phyloP scores from a whole-genome alignment of 2,888 invertebrate genomes.

The Monochamus alternatus region DNA sequence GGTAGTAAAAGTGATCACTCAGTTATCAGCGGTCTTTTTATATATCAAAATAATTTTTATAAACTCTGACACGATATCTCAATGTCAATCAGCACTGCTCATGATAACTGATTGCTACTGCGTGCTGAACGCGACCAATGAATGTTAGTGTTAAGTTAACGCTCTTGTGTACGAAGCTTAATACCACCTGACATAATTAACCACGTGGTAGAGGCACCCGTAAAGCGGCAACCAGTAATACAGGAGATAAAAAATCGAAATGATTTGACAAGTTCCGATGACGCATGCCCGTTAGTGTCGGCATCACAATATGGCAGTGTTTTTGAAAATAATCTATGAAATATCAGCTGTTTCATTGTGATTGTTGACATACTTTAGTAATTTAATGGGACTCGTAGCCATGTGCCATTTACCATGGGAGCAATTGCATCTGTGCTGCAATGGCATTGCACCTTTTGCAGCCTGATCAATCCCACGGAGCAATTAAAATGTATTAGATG shows the following conservation, averaged over 20 bases:
- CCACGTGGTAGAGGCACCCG: background rate
- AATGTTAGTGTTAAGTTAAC: no score
- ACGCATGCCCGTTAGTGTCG: slow-evolving; percentile 33
- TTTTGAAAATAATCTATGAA: slow-evolving; percentile 51
- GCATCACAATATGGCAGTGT: slow-evolving; percentile 48
- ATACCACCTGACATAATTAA: no score
- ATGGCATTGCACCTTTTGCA: slow-evolving; percentile 92
- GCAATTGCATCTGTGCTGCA: slow-evolving; percentile 95
- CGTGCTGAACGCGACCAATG: no score
- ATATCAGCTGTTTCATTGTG: slow-evolving; percentile 60
- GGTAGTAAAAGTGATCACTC: no score
- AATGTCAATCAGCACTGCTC: no score
- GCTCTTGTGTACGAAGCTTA: no score
- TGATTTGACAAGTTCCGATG: slow-evolving; percentile 11
- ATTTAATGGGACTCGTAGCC: slow-evolving; percentile 61
- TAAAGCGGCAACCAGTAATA: slow-evolving; percentile 20
- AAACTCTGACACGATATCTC: no score
- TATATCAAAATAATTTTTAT: no score
- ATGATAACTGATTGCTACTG: no score
- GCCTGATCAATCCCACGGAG: slow-evolving; percentile 91
- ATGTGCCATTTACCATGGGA: slow-evolving; percentile 82
- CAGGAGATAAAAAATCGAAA: slow-evolving; percentile 24
- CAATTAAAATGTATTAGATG: slow-evolving; percentile 88
- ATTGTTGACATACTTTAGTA: slow-evolving; percentile 53
- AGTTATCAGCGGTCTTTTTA: no score